Evolutionary conservation across 2,888 invertebrate genomes (phyloP), one percentile per base, ranked within the genome.

Genomic region (Cybosia mesomella): DNA sequence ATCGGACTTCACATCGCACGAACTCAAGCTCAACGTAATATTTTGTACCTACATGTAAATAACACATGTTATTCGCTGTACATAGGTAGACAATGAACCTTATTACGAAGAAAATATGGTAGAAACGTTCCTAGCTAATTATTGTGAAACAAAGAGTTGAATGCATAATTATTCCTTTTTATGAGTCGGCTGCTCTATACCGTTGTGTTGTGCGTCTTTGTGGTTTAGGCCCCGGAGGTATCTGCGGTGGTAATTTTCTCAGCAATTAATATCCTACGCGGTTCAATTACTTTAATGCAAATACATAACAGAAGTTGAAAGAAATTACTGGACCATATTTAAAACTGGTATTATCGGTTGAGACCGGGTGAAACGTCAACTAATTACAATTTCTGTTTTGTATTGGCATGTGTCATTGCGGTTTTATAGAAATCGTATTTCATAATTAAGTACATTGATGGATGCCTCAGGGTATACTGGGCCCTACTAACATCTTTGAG

Each of bases 201-300:
- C 58, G 74, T 71, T 71, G 76, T 82, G 77, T 80, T 77, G 81
- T 80, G 80, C 83, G 84, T 84, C 89, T 90, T 91, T 92, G 91
- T 91, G 90, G 92, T 89, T 91, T 89, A 88, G 89, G 83, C 89
- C 92, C 89, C 78, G 77, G 84, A 86, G 92, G 88, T 85, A 76
- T 84, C 78, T 78, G 80, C 81, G 81, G 74, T 83, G 80, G 92
- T 89, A 91, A 92, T 93, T 93, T 93, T 91, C 93, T 91, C 90
- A 92, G 90, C 92, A 93, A 93, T 93, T 93, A 92, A 92, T 92
- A 89, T 86, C 85, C 86, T 87, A 90, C 89, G 82, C 84, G 73
- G 87, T 88, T 89, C 89, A 93, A 92, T 92, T 92, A 92, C 90
- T 88, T 85, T 89, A 90, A 90, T 87, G 87, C 86, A 89, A 92